Percentiles rank a stretch among this genome's conserved stretches.
These are phyloP conservation scores for Tachycineta bicolor DNA, from an alignment of 2,113 vertebrate species.

Conservation along the genomic window DNA sequence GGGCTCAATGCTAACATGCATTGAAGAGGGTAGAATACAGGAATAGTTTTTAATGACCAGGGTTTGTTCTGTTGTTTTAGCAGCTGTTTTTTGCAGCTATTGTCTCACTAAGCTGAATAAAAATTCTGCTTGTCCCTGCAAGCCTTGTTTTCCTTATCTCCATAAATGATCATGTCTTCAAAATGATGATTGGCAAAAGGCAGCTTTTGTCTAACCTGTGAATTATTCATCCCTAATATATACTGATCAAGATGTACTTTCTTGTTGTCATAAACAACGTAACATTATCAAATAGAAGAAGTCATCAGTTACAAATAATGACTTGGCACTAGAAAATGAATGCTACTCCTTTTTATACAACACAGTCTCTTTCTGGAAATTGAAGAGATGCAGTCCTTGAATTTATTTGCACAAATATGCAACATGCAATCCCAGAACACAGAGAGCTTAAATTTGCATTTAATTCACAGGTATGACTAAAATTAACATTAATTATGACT, in stretches of 20 bases:
- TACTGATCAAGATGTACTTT: background rate
- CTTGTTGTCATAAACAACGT: constrained; percentile 8
- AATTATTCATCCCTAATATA: background rate
- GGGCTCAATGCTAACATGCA: background rate
- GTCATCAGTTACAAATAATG: background rate
- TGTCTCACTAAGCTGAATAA: background rate
- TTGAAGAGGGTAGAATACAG: background rate
- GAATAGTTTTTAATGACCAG: background rate
- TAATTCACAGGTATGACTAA: background rate
- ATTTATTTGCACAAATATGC: background rate
- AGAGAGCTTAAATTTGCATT: background rate
- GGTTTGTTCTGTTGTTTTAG: background rate
- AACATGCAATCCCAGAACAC: background rate
- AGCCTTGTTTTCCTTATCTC: background rate
- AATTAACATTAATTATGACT: background rate
- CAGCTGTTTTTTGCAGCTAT: background rate
- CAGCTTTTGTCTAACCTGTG: background rate
- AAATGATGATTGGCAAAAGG: background rate
- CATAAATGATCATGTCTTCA: background rate
- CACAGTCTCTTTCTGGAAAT: background rate
- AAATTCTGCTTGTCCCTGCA: background rate
- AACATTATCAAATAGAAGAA: background rate
- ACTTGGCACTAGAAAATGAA: background rate
- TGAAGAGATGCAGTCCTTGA: background rate
- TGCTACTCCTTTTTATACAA: background rate